Evolutionary conservation across 2,888 invertebrate genomes (phyloP).

Genomic region (Scelioninae gen. 1): DNA sequence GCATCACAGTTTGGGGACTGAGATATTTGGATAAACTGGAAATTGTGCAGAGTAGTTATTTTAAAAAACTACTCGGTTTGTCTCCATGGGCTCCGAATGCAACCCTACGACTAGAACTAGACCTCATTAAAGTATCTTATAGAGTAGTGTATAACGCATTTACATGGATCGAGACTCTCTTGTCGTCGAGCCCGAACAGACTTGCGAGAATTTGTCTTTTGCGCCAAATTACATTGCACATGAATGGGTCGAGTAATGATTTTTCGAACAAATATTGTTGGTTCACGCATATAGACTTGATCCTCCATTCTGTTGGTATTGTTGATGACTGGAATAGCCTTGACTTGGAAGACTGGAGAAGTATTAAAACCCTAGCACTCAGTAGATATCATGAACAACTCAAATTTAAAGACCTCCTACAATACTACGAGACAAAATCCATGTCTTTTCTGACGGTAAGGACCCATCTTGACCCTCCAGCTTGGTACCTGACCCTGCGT

Average conservation of each 20-base stretch:
- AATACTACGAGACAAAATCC: neutral
- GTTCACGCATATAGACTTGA: constrained; percentile 13
- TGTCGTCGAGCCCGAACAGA: constrained; percentile 8
- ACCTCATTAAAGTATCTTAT: neutral
- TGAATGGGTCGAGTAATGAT: neutral
- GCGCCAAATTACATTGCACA: constrained; percentile 4
- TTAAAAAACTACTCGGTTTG: constrained; percentile 20
- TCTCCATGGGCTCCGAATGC: constrained; percentile 11
- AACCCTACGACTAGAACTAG: constrained; percentile 13
- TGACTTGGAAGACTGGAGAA: constrained; percentile 9
- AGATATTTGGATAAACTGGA: constrained; percentile 15
- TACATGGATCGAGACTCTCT: constrained; percentile 7
- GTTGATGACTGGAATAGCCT: constrained; percentile 3
- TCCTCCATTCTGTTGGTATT: neutral
- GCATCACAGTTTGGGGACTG: constrained; percentile 12
- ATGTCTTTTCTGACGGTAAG: constrained; percentile 1
- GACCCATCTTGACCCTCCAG: constrained; percentile 8
- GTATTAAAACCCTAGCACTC: constrained; percentile 2
- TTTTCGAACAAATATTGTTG: constrained; percentile 4
- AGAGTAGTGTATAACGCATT: constrained; percentile 15
- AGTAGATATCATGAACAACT: constrained; percentile 16
- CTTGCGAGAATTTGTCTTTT: constrained; percentile 15
- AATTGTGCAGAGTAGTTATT: constrained; percentile 4
- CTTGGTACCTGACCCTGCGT: constrained; percentile 10
- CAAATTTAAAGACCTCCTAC: constrained; percentile 12